Base-by-base conservation (phyloP, 2,797 vertebrate species). In the Morus bassanus region DNA sequence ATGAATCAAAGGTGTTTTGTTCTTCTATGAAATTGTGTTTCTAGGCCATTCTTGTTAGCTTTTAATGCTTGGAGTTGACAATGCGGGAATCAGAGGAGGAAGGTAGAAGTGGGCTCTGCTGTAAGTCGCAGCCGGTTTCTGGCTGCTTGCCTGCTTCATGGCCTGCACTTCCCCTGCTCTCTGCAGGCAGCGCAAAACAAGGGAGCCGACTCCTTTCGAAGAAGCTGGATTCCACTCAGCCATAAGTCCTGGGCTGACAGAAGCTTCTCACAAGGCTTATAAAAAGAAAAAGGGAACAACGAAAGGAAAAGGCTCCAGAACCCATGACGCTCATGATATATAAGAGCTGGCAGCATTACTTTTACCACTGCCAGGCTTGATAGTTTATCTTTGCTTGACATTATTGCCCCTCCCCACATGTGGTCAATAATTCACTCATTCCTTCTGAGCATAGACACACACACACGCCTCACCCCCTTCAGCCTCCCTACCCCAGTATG, bases 231-330 rank as follows among this genome's bases (percentile, higher is more conserved):
- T 94, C 72, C 72, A 88, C 87, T 94, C 94, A 95, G 91, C 91
- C 85, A 0, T 60, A 93, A 96, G 82, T 88, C 92, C 94, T 4
- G 22, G 41, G 48, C 78, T 96, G 96, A 97, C 96, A 96, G 94
- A 68, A 96, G 94, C 94, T 96, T 93, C 94, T 96, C 82, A 93
- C 81, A 97, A 92, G 60, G 61, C 89, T 97, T 88, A 94, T 64
- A 89, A 94, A 97, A 95, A 95, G 89, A 61, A 95, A 91, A 94
- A 56, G 45, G 63, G 67, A 95, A 93, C 33, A 93, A 93, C 68
- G 69, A 6, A 96, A 94, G 91, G 68, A 85, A 95, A 96, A 95
- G 45, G 72, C 91, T 94, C 94, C 86, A 95, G 91, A 87, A 21
- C 60, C 53, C 86, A 37, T 54, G 94, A 85, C 4, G 6, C 72